phyloP scores from a whole-genome alignment of 2,888 invertebrate genomes.

The Rhamnusium bicolor region DNA sequence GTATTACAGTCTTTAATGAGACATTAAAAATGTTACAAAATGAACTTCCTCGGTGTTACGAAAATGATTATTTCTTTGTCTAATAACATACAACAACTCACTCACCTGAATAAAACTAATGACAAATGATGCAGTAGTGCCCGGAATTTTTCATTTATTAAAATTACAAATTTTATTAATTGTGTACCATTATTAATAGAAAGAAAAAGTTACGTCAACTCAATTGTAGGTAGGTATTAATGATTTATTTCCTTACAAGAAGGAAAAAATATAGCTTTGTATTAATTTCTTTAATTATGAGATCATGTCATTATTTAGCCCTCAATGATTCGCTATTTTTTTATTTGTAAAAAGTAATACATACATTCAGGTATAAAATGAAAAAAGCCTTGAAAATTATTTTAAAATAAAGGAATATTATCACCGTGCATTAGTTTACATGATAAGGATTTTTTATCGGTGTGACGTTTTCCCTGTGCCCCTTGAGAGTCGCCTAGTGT shows the following conservation, averaged over 20 bases:
- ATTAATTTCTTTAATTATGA: no score
- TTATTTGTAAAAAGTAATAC: no score
- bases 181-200: neutral
- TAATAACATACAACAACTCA: conserved; percentile 1
- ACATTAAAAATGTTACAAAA: conserved; percentile 4
- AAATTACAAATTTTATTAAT: conserved; percentile 4
- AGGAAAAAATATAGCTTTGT: neutral
- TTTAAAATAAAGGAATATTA: no score
- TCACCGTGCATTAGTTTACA: no score
- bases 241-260: neutral
- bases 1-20: neutral
- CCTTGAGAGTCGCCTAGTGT: no score
- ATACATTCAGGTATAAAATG: no score
- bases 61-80: conserved; percentile 12
- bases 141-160: neutral
- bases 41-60: conserved; percentile 20
- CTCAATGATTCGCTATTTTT: no score
- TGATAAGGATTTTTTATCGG: no score
- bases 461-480: no score
- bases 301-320: no score
- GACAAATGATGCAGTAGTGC: neutral
- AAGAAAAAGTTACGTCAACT: neutral
- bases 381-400: no score
- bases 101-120: conserved; percentile 4
- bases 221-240: neutral